A percentile compares a stretch with the other conserved stretches of the same genome.
phyloP scores from a whole-genome alignment of 2,888 invertebrate species.

The Drosophila paracracens region DNA sequence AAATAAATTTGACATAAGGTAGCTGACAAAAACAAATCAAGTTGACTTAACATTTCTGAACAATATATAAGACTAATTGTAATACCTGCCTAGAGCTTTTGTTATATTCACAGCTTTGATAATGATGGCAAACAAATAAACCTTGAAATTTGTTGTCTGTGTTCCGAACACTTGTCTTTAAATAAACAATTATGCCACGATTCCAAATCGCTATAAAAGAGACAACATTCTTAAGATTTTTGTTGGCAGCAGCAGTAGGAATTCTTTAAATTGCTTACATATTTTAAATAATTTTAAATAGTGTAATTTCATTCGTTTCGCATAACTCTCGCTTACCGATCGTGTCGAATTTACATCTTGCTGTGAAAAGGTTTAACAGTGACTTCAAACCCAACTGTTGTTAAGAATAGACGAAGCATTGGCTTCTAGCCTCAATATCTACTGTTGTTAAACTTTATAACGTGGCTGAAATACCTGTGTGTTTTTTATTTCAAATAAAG shows the following conservation, averaged over 20 bases:
- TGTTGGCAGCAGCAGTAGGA: not conserved
- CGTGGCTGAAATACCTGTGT: not conserved
- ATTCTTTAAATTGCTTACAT: not conserved
- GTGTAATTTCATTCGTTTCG: not conserved
- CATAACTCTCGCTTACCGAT: not conserved
- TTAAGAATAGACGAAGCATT: not conserved
- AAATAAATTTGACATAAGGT: not conserved
- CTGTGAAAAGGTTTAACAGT: not conserved
- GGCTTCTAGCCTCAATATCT: not conserved
- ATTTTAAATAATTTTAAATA: not conserved
- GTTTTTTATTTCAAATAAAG: not conserved
- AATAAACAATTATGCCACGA: constrained; percentile 12
- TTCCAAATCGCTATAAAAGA: constrained; percentile 33
- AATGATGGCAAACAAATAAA: constrained; percentile 4
- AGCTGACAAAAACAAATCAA: no score
- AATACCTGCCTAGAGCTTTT: not conserved
- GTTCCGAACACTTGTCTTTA: constrained; percentile 33
- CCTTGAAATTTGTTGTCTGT: constrained; percentile 21
- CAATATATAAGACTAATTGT: no score
- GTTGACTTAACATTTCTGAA: not conserved
- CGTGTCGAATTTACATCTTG: not conserved
- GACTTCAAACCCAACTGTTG: not conserved
- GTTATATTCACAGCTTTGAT: not conserved
- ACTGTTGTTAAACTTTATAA: not conserved
- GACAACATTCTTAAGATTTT: not conserved